Evolutionary conservation across 2,113 vertebrate genomes (phyloP).

Genomic region (Strix uralensis): DNA sequence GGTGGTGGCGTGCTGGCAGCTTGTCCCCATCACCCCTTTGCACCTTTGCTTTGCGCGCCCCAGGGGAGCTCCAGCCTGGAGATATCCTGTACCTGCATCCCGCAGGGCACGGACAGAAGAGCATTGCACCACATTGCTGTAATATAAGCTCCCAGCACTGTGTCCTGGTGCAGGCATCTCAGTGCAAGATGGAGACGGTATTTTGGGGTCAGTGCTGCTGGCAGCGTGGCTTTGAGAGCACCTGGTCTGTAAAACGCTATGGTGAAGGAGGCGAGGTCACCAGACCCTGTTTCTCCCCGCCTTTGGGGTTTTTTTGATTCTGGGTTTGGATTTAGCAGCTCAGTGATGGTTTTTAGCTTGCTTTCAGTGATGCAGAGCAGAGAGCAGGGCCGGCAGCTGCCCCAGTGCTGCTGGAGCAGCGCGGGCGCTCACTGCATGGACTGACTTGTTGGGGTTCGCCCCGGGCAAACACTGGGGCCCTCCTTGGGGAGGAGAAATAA

Average conservation of each 20-base stretch:
- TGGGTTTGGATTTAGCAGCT: neutral
- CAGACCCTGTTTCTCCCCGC: rapidly evolving
- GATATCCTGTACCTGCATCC: rapidly evolving
- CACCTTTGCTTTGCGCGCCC: neutral
- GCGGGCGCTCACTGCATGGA: neutral
- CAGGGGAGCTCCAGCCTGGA: neutral
- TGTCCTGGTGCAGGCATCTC: rapidly evolving
- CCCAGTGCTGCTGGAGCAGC: neutral
- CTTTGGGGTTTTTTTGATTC: neutral
- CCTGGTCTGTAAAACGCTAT: neutral
- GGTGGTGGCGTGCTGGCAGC: rapidly evolving
- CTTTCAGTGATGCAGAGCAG: neutral
- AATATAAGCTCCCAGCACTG: rapidly evolving
- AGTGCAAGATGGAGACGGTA: rapidly evolving
- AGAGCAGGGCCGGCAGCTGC: neutral
- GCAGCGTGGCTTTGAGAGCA: rapidly evolving
- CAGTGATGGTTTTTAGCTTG: neutral
- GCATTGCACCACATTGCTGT: rapidly evolving
- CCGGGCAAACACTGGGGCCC: neutral
- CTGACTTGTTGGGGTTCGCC: neutral
- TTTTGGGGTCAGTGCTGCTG: neutral
- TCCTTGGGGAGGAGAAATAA: neutral
- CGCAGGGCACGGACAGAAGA: rapidly evolving
- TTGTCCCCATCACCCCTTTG: neutral
- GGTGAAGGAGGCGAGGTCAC: rapidly evolving